Evolutionary conservation across 2,888 invertebrate genomes (phyloP).

Genomic region (Ametastegia equiseti): DNA sequence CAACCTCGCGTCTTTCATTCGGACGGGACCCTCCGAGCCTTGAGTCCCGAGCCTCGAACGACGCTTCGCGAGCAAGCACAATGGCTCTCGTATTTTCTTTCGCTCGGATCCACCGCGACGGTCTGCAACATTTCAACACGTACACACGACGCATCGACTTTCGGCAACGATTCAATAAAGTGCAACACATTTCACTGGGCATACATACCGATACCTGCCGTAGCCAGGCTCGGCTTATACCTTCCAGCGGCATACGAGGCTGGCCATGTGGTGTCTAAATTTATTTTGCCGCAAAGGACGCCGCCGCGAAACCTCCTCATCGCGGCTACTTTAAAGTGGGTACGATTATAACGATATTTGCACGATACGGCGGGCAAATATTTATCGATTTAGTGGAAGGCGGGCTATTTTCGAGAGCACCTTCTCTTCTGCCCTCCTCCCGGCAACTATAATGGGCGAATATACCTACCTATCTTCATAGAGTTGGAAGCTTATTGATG

Average conservation of each 20-base stretch:
- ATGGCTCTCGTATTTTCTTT: slow-evolving; percentile 36
- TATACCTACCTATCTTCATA: too few species aligned
- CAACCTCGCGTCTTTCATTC: slow-evolving; percentile 39
- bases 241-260: neutral
- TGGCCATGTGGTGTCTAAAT: slow-evolving; percentile 1
- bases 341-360: slow-evolving; percentile 15
- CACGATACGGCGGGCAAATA: neutral
- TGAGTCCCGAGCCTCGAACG: too few species aligned
- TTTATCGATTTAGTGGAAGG: neutral
- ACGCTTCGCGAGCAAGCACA: slow-evolving; percentile 33
- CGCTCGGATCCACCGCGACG: slow-evolving; percentile 15
- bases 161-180: slow-evolving; percentile 1
- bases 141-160: slow-evolving; percentile 19
- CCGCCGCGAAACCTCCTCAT: neutral
- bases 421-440: neutral
- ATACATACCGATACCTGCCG: neutral
- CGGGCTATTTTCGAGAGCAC: neutral
- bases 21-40: slow-evolving; percentile 9
- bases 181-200: neutral
- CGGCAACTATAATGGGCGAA: neutral
- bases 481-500: neutral
- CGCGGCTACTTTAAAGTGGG: slow-evolving; percentile 23
- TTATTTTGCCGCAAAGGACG: slow-evolving; percentile 14
- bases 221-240: neutral
- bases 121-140: neutral